These are phyloP conservation scores for Drosophila mulleri DNA, from an alignment of 2,888 invertebrate genomes.

Conservation along the genomic window DNA sequence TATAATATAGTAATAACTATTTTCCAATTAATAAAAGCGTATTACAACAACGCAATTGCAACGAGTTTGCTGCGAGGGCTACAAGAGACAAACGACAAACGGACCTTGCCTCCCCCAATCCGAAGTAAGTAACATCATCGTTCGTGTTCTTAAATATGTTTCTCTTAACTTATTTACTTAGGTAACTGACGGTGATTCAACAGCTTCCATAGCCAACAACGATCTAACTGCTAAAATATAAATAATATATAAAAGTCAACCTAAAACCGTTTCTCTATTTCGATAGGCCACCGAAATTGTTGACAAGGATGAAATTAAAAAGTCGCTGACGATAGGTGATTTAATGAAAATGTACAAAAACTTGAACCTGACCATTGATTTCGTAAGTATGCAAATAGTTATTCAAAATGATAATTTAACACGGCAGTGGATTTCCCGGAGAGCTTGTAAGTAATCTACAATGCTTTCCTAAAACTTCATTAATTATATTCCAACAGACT, in stretches of 20 bases:
- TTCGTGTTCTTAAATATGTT: not conserved
- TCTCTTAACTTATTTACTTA: too few relatives aligned
- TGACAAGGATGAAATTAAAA: not conserved
- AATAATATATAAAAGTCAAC: too few relatives aligned
- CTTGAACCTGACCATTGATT: not conserved
- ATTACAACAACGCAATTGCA: not conserved
- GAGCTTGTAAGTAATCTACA: too few relatives aligned
- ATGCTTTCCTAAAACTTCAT: not conserved
- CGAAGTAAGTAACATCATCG: not conserved
- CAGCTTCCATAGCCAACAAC: not conserved
- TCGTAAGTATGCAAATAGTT: not conserved
- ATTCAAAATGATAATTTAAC: not conserved
- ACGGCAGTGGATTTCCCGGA: too few relatives aligned
- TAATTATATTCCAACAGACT: not conserved
- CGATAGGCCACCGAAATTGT: not conserved
- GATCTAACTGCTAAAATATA: not conserved
- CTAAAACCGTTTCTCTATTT: too few relatives aligned
- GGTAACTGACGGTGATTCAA: not conserved
- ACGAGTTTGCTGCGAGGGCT: conserved; percentile 41
- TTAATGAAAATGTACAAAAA: not conserved
- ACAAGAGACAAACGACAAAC: conserved; percentile 6
- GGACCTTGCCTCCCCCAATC: conserved; percentile 25
- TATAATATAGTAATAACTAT: too few relatives aligned
- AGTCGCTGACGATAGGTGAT: not conserved
- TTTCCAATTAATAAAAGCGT: not conserved